Percentiles rank a stretch among this genome's conserved stretches.
phyloP scores from a whole-genome alignment of 2,113 vertebrate genomes.

The Lepidiolamprologus cunningtoni region DNA sequence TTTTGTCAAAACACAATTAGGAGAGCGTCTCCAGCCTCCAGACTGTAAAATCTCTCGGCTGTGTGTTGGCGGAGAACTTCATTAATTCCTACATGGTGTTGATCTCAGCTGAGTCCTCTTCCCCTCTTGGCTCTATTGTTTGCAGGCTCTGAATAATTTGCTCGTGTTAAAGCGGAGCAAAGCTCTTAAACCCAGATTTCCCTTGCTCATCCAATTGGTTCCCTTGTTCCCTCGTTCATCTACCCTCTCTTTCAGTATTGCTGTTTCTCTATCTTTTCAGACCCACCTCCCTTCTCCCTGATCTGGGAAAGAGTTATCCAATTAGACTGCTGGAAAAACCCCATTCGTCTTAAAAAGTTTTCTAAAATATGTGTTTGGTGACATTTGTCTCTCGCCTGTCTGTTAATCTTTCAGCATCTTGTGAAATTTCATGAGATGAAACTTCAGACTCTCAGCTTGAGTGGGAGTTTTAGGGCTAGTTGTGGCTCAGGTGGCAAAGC shows the following conservation, averaged over 20 bases:
- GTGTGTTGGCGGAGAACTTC: slow-evolving; percentile 21
- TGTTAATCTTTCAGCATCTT: neutral
- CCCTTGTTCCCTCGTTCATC: slow-evolving; percentile 26
- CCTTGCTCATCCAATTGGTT: slow-evolving; percentile 23
- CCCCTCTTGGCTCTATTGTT: slow-evolving; percentile 40
- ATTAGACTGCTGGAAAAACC: neutral
- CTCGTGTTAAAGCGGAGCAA: slow-evolving; percentile 46
- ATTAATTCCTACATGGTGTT: slow-evolving; percentile 35
- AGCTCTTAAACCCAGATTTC: slow-evolving; percentile 65
- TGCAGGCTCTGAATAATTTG: slow-evolving; percentile 49
- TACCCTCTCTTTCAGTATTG: neutral
- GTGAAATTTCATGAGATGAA: neutral
- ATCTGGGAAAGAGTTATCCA: neutral
- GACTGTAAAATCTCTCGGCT: slow-evolving; percentile 6
- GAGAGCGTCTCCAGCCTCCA: slow-evolving; percentile 25
- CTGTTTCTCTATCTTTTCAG: neutral
- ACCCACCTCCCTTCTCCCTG: neutral
- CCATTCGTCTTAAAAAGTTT: neutral
- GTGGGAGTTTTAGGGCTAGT: neutral
- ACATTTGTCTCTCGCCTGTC: neutral
- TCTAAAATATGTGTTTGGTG: neutral
- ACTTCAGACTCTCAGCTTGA: neutral
- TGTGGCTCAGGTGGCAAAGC: neutral
- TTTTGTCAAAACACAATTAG: slow-evolving; percentile 43
- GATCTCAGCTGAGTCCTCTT: slow-evolving; percentile 37